Evolutionary conservation across 2,888 invertebrate genomes (phyloP).

Genomic region (Rosalia funebris): DNA sequence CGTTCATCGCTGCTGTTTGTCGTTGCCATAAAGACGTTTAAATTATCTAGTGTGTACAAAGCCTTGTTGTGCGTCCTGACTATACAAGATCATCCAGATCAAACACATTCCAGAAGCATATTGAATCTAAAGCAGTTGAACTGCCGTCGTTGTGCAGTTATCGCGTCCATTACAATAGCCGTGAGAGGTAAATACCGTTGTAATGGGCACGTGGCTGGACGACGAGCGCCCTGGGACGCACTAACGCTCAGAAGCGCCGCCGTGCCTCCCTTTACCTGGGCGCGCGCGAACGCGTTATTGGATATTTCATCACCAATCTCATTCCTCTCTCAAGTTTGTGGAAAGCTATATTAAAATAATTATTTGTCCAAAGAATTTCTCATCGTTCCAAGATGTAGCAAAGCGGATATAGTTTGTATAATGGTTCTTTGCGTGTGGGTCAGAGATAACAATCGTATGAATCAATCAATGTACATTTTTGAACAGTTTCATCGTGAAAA

Average conservation of each 20-base stretch:
- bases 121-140: conserved; percentile 1
- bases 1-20: too few relatives aligned
- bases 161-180: conserved; percentile 57
- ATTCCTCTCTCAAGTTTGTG: conserved; percentile 42
- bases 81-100: background rate
- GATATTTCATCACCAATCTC: conserved; percentile 56
- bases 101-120: conserved; percentile 1
- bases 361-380: too few relatives aligned
- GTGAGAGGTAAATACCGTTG: conserved; percentile 58
- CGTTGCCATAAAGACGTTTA: too few relatives aligned
- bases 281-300: conserved; percentile 49
- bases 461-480: too few relatives aligned
- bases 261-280: conserved; percentile 48
- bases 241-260: conserved; percentile 41
- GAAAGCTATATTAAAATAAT: too few relatives aligned
- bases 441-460: too few relatives aligned
- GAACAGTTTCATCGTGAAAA: too few relatives aligned
- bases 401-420: too few relatives aligned
- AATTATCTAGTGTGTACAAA: too few relatives aligned
- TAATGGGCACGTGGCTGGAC: conserved; percentile 60
- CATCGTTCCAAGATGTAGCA: too few relatives aligned
- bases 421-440: too few relatives aligned
- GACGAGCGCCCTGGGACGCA: conserved; percentile 59
- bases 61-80: background rate
- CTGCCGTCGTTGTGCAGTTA: conserved; percentile 51